Conservation (phyloP, 2,888 invertebrate genomes). For the Tridacna crocea region DNA sequence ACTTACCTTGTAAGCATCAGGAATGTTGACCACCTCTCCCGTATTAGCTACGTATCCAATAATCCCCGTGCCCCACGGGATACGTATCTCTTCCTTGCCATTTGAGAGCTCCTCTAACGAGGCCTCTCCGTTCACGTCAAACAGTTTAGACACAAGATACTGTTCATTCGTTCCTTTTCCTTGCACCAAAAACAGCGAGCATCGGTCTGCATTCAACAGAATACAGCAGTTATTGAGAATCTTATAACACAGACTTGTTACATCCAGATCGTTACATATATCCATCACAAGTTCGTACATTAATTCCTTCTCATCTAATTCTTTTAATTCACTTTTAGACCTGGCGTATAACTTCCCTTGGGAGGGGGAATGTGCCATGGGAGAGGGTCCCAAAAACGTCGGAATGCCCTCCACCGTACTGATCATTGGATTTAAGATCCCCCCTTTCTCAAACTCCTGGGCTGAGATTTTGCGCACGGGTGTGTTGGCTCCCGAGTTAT, state of each 20-base stretch:
- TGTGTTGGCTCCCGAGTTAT: conserved; percentile 93
- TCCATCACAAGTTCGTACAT: conserved; percentile 84
- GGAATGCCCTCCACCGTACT: conserved; percentile 95
- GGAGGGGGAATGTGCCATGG: conserved; percentile 60
- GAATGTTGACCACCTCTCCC: conserved; percentile 81
- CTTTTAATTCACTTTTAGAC: conserved; percentile 86
- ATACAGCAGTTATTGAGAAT: conserved; percentile 83
- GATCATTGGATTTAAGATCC: conserved; percentile 95
- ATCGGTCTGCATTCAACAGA: conserved; percentile 82
- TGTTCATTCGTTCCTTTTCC: conserved; percentile 86
- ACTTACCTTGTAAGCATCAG: conserved; percentile 82
- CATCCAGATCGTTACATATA: conserved; percentile 83
- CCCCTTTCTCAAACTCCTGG: conserved; percentile 97
- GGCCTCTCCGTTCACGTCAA: conserved; percentile 81
- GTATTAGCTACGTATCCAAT: conserved; percentile 82
- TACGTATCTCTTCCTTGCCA: conserved; percentile 92
- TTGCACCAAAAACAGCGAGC: conserved; percentile 84
- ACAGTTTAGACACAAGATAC: conserved; percentile 85
- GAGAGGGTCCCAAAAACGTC: conserved; percentile 89
- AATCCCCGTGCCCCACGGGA: conserved; percentile 82
- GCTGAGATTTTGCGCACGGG: conserved; percentile 97
- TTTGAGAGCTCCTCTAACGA: conserved; percentile 93
- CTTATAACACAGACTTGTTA: conserved; percentile 83
- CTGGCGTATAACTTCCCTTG: conserved; percentile 85
- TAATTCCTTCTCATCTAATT: conserved; percentile 82